Base-by-base conservation (phyloP, 2,888 invertebrate species). In the Lacanobia wlatinum region DNA sequence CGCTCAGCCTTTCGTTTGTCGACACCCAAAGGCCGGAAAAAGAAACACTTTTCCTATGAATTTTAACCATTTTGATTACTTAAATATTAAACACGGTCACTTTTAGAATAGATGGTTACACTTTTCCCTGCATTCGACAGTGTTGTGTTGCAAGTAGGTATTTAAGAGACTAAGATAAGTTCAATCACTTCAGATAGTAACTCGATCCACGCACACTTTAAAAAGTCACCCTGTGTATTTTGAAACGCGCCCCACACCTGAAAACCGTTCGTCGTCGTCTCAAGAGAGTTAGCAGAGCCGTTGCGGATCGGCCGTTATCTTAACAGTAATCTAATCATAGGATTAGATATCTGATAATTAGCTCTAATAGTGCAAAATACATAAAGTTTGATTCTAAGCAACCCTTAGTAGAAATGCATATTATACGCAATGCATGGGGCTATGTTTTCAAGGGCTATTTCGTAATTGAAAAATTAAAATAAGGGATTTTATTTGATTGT, bases 1-100 rank as follows among this genome's bases (percentile, higher is more conserved):
- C 94, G 82, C 93, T 95, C 56, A 92, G 66, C 83, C 86, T 92
- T 38, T 94, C 94, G 80, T 94, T 89, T 16, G 90, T 88, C 9
- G 92, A 88, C 80, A 96, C 94, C 96, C 95, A 95, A 70, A 94
- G 85, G 71, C 92, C 90, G 82, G 94, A 91, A 23, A 93, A 74
- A 59, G 91, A 83, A 8, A 93, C 80, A 80, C 78, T 87, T 85
- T 91, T 93, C 90, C 92, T 94, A 90, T 88, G 92, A 91, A 88
- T 90, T 93, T 95, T 95, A 89, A 95, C 93, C 95, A 95, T 96
- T 88, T 92, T 93, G 70, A 82, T 81, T 82, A 87, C 85, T 67
- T 72, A 62, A 73, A 43, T 69, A 61, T 43, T 55, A 46, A 65
- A 69, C 75, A 77, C 75, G 56, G 23, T 60, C 70, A 83, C 77